These are phyloP conservation scores for Trachemys scripta DNA, from an alignment of 2,113 vertebrate genomes.

Conservation along the genomic window DNA sequence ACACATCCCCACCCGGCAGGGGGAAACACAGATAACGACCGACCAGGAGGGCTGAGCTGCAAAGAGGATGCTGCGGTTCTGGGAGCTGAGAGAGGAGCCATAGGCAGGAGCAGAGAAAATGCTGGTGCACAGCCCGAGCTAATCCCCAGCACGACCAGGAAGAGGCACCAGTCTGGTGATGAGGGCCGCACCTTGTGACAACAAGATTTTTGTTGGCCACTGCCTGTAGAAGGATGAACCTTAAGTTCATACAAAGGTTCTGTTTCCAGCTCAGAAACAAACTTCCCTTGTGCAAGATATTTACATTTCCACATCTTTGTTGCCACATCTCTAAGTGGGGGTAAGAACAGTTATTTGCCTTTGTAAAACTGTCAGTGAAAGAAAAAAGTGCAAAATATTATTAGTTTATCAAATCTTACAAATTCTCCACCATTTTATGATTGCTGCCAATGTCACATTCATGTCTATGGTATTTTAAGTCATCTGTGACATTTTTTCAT, in stretches of 20 bases:
- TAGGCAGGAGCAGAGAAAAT: too few species aligned
- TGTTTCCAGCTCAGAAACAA: neutral
- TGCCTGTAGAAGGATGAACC: neutral
- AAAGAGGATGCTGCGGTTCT: too few species aligned
- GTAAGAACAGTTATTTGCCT: neutral
- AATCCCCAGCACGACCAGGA: too few species aligned
- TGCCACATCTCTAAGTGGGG: neutral
- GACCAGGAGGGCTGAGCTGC: too few species aligned
- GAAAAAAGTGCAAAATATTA: neutral
- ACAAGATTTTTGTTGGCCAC: neutral
- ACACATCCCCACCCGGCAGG: too few species aligned
- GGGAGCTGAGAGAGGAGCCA: too few species aligned
- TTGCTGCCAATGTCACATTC: neutral
- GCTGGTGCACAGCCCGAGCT: too few species aligned
- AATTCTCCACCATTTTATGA: neutral
- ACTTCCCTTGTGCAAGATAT: neutral
- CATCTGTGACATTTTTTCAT: neutral
- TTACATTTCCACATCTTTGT: slow-evolving; percentile 27
- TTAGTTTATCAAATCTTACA: neutral
- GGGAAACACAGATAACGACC: too few species aligned
- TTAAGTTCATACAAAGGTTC: neutral
- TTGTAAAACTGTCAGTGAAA: neutral
- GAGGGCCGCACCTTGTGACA: too few species aligned
- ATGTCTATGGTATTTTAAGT: neutral
- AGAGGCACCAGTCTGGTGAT: too few species aligned